These are phyloP conservation scores for Sycobia sp. DNA, from an alignment of 1,140 invertebrate genomes.

Conservation along the genomic window DNA sequence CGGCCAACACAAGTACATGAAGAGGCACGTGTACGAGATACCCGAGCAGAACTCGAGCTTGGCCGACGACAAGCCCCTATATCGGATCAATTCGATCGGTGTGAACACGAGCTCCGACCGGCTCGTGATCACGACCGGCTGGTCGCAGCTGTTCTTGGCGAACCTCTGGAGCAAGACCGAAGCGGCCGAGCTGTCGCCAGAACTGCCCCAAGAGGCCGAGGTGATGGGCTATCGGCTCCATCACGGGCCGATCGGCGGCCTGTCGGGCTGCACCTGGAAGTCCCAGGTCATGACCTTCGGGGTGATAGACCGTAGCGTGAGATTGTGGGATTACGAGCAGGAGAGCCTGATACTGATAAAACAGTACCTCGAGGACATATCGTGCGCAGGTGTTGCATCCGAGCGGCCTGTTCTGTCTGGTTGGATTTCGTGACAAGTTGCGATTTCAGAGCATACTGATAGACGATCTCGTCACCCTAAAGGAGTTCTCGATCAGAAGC, in stretches of 20 bases:
- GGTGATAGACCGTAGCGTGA: constrained; percentile 76
- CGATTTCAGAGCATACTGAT: constrained; percentile 84
- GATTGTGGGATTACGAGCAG: constrained; percentile 89
- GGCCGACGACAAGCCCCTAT: constrained; percentile 50
- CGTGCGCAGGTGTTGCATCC: constrained; percentile 81
- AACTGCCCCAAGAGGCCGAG: constrained; percentile 55
- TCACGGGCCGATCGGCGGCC: constrained; percentile 74
- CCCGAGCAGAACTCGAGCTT: constrained; percentile 57
- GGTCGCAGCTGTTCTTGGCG: constrained; percentile 68
- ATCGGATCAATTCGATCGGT: constrained; percentile 64
- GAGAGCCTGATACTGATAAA: constrained; percentile 78
- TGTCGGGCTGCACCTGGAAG: constrained; percentile 87
- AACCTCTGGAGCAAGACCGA: constrained; percentile 64
- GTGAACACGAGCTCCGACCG: constrained; percentile 65
- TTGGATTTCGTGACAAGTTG: constrained; percentile 90
- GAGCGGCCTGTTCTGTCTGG: constrained; percentile 80
- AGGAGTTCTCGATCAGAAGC: constrained; percentile 76
- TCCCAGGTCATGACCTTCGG: constrained; percentile 86
- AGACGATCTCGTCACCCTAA: constrained; percentile 80
- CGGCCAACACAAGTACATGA: constrained; percentile 65
- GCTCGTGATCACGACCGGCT: constrained; percentile 67
- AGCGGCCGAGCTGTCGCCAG: constrained; percentile 40
- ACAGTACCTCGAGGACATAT: constrained; percentile 81
- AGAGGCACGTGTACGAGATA: constrained; percentile 66
- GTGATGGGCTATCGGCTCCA: constrained; percentile 77